Evolutionary conservation across 2,113 vertebrate genomes (phyloP).

Genomic region (Erythrolamprus reginae): DNA sequence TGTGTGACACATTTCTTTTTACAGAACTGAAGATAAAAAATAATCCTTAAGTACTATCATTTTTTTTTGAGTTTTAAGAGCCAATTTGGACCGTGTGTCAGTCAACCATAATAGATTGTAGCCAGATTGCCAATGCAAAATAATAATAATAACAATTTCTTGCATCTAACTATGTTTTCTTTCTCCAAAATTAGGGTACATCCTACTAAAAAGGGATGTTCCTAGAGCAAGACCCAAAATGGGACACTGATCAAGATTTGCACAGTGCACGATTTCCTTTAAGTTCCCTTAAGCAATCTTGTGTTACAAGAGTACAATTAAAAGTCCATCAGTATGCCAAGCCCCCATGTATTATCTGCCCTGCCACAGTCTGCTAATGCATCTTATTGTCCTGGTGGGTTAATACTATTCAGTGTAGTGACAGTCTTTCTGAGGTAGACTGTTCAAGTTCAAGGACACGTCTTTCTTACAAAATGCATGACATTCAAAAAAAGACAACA

Average conservation of each 20-base stretch:
- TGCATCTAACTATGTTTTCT: slow-evolving; percentile 46
- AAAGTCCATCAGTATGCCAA: slow-evolving; percentile 77
- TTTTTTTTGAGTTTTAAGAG: slow-evolving; percentile 64
- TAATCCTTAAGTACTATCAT: slow-evolving; percentile 66
- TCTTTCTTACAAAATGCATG: slow-evolving; percentile 87
- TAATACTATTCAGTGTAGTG: slow-evolving; percentile 91
- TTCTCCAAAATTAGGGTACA: slow-evolving; percentile 52
- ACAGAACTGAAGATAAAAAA: slow-evolving; percentile 67
- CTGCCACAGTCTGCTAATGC: slow-evolving; percentile 78
- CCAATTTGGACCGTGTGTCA: slow-evolving; percentile 57
- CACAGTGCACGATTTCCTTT: slow-evolving; percentile 80
- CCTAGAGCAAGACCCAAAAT: slow-evolving; percentile 64
- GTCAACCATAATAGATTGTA: slow-evolving; percentile 52
- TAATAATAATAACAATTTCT: slow-evolving; percentile 16
- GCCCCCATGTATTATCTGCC: slow-evolving; percentile 79
- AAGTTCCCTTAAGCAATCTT: slow-evolving; percentile 76
- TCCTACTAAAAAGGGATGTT: slow-evolving; percentile 65
- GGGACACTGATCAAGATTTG: slow-evolving; percentile 80
- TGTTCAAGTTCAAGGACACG: slow-evolving; percentile 92
- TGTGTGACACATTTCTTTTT: slow-evolving; percentile 65
- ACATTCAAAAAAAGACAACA: slow-evolving; percentile 98
- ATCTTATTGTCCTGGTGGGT: slow-evolving; percentile 75
- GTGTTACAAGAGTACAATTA: slow-evolving; percentile 78
- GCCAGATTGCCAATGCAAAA: slow-evolving; percentile 67
- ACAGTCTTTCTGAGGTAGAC: slow-evolving; percentile 98